Conservation (phyloP, 1,140 invertebrate genomes). For the Drosophila guanche region DNA sequence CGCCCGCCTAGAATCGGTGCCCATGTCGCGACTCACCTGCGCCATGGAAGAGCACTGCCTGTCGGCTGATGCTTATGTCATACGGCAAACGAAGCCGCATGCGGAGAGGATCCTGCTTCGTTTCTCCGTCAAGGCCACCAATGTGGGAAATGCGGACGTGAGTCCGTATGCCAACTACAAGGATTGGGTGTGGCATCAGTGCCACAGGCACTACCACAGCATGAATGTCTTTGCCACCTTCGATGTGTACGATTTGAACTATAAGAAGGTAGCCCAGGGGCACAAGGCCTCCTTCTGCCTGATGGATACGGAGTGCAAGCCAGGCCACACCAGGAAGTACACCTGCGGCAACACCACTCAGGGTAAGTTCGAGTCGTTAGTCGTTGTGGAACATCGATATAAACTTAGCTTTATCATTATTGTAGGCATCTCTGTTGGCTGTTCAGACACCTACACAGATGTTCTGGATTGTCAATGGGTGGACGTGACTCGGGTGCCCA, state of each 20-base stretch:
- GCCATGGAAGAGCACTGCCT: conserved; percentile 98
- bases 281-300: conserved; percentile 99
- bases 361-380: conserved; percentile 80
- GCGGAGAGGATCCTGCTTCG: conserved; percentile 63
- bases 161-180: conserved; percentile 93
- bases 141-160: conserved; percentile 95
- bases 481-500: conserved; percentile 94
- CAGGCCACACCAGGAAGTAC: conserved; percentile 89
- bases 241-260: conserved; percentile 91
- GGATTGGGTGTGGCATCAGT: conserved; percentile 98
- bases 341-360: conserved; percentile 96
- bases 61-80: conserved; percentile 91
- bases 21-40: conserved; percentile 93
- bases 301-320: conserved; percentile 95
- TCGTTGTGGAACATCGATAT: too few species aligned
- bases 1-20: conserved; percentile 93
- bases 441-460: conserved; percentile 95
- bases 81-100: conserved; percentile 84
- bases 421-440: conserved; percentile 95
- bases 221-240: conserved; percentile 99
- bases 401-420: conserved; percentile 8
- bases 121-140: conserved; percentile 89
- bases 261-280: conserved; percentile 93
- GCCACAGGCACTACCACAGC: conserved; percentile 98
- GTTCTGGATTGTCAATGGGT: conserved; percentile 99